phyloP scores from a whole-genome alignment of 2,797 vertebrate genomes.

The Merluccius polli region DNA sequence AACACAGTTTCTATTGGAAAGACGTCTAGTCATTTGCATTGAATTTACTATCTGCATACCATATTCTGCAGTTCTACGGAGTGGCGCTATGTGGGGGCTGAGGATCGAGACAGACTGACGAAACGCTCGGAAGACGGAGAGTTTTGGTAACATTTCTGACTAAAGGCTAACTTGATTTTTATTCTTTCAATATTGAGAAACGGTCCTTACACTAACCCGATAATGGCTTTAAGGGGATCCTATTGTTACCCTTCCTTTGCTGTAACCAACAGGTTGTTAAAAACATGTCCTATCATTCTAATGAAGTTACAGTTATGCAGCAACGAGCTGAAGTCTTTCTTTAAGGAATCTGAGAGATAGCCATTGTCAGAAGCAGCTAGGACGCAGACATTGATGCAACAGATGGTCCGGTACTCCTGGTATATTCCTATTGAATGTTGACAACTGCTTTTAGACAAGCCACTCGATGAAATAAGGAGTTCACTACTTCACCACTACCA shows the following conservation, averaged over 20 bases:
- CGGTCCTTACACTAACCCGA: not conserved
- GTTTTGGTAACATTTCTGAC: slow-evolving; percentile 60
- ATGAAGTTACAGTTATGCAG: not conserved
- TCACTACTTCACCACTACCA: too few relatives aligned
- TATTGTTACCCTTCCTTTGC: not conserved
- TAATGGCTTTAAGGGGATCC: not conserved
- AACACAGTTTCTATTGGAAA: not conserved
- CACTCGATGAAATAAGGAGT: not conserved
- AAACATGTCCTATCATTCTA: not conserved
- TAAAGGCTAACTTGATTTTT: not conserved
- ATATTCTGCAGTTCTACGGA: slow-evolving; percentile 49
- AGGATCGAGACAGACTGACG: slow-evolving; percentile 47
- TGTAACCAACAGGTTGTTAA: not conserved
- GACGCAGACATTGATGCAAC: not conserved
- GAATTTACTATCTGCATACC: not conserved
- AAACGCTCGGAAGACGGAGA: slow-evolving; percentile 62
- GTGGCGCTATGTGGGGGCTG: slow-evolving; percentile 51
- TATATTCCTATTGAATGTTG: not conserved
- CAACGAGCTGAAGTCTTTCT: not conserved
- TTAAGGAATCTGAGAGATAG: not conserved
- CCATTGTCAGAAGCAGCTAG: not conserved
- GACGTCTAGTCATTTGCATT: not conserved
- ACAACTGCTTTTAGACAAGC: not conserved
- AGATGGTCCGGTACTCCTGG: not conserved
- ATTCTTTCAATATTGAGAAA: not conserved